Conservation (phyloP, 2,797 vertebrate genomes). For the Sebastes steindachneri region DNA sequence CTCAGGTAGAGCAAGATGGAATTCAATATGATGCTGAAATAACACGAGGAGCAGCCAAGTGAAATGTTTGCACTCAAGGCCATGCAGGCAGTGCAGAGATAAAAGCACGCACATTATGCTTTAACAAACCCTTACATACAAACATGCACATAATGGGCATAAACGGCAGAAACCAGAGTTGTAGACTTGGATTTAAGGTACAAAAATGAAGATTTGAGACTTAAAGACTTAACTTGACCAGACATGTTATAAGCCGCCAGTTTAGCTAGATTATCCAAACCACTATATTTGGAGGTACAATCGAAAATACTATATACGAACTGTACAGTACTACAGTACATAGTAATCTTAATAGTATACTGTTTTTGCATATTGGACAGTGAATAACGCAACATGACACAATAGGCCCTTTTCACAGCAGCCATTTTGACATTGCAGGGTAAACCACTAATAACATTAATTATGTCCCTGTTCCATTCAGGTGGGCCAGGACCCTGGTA, state of each 20-base stretch:
- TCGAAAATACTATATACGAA: neutral
- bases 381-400: neutral
- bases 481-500: too few species aligned
- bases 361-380: neutral
- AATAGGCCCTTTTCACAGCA: neutral
- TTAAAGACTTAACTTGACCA: neutral
- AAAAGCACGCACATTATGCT: neutral
- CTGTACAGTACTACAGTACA: neutral
- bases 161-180: neutral
- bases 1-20: constrained; percentile 31
- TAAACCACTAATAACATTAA: too few species aligned
- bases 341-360: neutral
- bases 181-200: neutral
- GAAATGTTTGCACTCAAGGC: neutral
- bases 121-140: neutral
- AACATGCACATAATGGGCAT: neutral
- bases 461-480: too few species aligned
- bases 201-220: neutral
- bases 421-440: too few species aligned
- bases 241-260: neutral
- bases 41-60: neutral
- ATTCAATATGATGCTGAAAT: constrained; percentile 46
- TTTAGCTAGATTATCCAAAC: neutral
- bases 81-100: neutral
- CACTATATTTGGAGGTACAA: neutral